Conservation (phyloP, 1,140 invertebrate genomes). For the Pemphigus obesinymphae region DNA sequence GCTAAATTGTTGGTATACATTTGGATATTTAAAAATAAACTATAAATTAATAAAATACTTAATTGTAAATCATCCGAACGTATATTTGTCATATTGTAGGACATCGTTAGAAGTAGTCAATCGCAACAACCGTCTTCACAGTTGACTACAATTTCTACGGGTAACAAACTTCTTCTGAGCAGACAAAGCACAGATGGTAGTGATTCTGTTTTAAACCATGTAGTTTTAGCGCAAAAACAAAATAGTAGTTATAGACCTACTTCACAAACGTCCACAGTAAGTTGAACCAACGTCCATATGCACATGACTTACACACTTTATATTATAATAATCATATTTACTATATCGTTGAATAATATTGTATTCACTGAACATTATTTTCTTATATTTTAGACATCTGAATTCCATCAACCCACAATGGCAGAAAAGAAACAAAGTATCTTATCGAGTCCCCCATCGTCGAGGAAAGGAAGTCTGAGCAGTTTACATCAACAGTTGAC, state of each 20-base stretch:
- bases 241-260: neutral
- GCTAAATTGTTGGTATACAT: too few species aligned
- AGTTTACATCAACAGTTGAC: conserved; percentile 56
- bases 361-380: neutral
- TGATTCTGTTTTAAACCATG: conserved; percentile 26
- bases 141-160: neutral
- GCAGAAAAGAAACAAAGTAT: neutral
- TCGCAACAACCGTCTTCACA: neutral
- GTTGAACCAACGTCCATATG: neutral
- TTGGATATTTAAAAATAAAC: too few species aligned
- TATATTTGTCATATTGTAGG: conserved; percentile 3
- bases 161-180: conserved; percentile 8
- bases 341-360: too few species aligned
- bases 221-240: conserved; percentile 13
- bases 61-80: too few species aligned
- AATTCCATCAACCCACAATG: neutral
- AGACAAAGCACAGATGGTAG: conserved; percentile 17
- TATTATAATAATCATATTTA: too few species aligned
- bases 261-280: conserved; percentile 1
- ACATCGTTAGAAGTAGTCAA: conserved; percentile 16
- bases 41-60: too few species aligned
- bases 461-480: neutral
- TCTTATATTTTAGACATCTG: neutral
- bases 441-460: neutral
- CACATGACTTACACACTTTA: neutral